Evolutionary conservation across 2,888 invertebrate species (phyloP), one percentile per base, ranked within the genome.

Genomic region (Molorchus minor): DNA sequence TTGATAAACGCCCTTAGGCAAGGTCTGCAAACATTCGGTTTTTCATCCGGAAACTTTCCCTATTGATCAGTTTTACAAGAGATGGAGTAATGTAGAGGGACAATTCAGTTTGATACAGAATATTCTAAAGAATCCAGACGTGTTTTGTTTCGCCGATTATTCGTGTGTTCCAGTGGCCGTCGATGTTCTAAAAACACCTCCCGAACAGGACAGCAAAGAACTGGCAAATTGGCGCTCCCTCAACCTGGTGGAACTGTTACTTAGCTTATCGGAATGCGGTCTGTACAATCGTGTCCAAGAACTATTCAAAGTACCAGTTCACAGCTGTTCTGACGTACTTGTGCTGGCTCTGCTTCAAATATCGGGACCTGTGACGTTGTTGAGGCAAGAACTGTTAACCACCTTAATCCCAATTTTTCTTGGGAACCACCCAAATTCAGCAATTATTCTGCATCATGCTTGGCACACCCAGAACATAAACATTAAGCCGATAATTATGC

Each of bases 381-480:
- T 93, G 35, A 84, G 95, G 57, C 94, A 94, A 80, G 97, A 98
- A 76, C 82, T 98, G 56, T 85, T 98, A 65, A 88, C 91, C 41
- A 91, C 87, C 51, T 82, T 98, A 29, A 92, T 99, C 78, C 96
- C 96, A 1, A 91, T 96, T 69, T 98, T 99, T 81, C 84, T 98
- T 55, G 92, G 92, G 30, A 96, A 94, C 81, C 98, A 98, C 83
- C 94, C 96, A 0, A 99, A 99, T 81, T 94, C 97, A 0, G 95
- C 92, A 19, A 93, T 94, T n/a, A 93, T 99, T 64, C 83, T 99
- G 54, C 96, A 98, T 80, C 93, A 95, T 77, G 96, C 96, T 2
- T 99, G 98, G 98, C 94, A 95, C 77, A 87, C 90, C 51, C 91
- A 90, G 74, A 86, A 83, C 65, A 81, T 84, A 33, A 85, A 86